Conservation (phyloP, 2,888 invertebrate species). For the Gisinianus flammeolus region DNA sequence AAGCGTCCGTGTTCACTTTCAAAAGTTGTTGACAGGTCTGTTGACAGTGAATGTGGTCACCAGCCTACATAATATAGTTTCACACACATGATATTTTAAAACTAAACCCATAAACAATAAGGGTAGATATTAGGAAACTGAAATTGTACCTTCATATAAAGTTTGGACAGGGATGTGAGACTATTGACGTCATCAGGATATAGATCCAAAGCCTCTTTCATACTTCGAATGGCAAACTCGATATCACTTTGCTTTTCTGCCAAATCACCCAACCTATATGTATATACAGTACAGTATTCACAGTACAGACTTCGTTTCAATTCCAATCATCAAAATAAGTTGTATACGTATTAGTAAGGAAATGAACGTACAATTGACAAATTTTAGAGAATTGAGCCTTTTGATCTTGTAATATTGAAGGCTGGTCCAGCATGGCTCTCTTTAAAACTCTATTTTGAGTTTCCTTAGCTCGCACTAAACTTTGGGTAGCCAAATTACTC, state of each 20-base stretch:
- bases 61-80: conserved; percentile 66
- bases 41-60: conserved; percentile 85
- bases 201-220: conserved; percentile 84
- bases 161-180: conserved; percentile 75
- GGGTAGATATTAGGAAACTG: too few species aligned
- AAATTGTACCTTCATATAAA: conserved; percentile 77
- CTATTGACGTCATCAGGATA: conserved; percentile 77
- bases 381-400: conserved; percentile 65
- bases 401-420: conserved; percentile 64
- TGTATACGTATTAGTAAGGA: too few species aligned
- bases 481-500: conserved; percentile 63
- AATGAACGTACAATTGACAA: conserved; percentile 65
- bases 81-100: neutral
- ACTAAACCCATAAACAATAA: too few species aligned
- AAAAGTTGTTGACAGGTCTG: conserved; percentile 82
- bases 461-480: conserved; percentile 77
- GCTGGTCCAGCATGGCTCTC: conserved; percentile 70
- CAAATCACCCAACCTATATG: conserved; percentile 70
- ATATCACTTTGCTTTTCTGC: conserved; percentile 71
- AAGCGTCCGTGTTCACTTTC: conserved; percentile 84
- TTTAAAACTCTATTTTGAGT: conserved; percentile 77
- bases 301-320: too few species aligned
- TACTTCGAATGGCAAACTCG: conserved; percentile 77
- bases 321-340: too few species aligned
- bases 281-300: too few species aligned